A percentile compares a stretch with the other conserved stretches of the same genome.
These are phyloP conservation scores for Dicranocentrus wangi DNA, from an alignment of 2,888 invertebrate species.

Conservation along the genomic window DNA sequence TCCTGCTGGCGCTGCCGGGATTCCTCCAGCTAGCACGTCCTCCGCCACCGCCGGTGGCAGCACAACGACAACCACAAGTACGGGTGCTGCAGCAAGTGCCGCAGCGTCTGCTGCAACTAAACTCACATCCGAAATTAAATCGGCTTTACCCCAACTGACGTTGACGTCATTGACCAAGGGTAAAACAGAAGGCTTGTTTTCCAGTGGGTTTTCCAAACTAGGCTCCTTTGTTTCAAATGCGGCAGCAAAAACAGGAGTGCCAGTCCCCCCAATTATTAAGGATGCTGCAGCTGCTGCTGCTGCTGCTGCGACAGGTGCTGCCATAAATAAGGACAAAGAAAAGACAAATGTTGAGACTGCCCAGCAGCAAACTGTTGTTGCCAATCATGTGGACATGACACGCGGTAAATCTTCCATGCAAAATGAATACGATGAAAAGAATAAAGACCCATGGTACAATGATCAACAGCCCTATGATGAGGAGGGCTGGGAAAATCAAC, in stretches of 20 bases:
- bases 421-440: slow-evolving; percentile 32
- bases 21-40: slow-evolving; percentile 20
- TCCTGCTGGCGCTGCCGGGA: slow-evolving; percentile 3
- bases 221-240: slow-evolving; percentile 66
- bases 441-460: slow-evolving; percentile 37
- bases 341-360: slow-evolving; percentile 58
- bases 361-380: slow-evolving; percentile 47
- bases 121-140: slow-evolving; percentile 67
- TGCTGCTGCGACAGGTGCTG: slow-evolving; percentile 34
- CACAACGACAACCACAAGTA: slow-evolving; percentile 18
- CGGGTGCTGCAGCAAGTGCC: slow-evolving; percentile 36
- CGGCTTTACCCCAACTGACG: slow-evolving; percentile 65
- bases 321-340: slow-evolving; percentile 35
- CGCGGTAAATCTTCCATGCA: slow-evolving; percentile 46
- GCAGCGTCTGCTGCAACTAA: slow-evolving; percentile 66
- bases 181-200: slow-evolving; percentile 67
- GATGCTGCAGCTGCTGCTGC: slow-evolving; percentile 56
- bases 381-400: slow-evolving; percentile 54
- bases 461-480: slow-evolving; percentile 43
- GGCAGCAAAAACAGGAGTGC: slow-evolving; percentile 68
- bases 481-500: slow-evolving; percentile 47
- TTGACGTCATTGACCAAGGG: slow-evolving; percentile 65
- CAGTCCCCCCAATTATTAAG: slow-evolving; percentile 60
- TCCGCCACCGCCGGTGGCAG: slow-evolving; percentile 18
- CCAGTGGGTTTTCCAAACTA: slow-evolving; percentile 66